Evolutionary conservation across 2,888 invertebrate genomes (phyloP).

Genomic region (Drosophila maculinotata): DNA sequence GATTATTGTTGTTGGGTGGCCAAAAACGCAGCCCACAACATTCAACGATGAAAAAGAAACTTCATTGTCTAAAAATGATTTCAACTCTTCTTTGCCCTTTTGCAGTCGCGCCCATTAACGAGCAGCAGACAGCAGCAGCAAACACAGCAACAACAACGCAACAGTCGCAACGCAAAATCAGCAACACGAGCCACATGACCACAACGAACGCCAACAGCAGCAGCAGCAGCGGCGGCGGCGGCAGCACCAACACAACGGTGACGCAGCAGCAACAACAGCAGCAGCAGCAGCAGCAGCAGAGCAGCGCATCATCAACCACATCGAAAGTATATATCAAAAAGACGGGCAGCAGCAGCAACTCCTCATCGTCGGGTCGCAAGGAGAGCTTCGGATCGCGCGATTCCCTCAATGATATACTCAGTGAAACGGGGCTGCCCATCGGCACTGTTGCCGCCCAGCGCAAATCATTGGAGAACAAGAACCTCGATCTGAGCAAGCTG

Average conservation of each 20-base stretch:
- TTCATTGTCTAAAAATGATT: constrained; percentile 43
- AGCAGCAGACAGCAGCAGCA: constrained; percentile 35
- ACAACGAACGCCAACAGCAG: constrained; percentile 63
- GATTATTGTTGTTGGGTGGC: constrained; percentile 45
- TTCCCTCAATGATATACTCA: constrained; percentile 84
- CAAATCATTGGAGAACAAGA: constrained; percentile 86
- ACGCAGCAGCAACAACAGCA: constrained; percentile 57
- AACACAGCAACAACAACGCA: constrained; percentile 35
- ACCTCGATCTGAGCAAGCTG: constrained; percentile 80
- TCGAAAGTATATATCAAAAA: constrained; percentile 74
- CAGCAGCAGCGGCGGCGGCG: constrained; percentile 46
- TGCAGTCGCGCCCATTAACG: constrained; percentile 82
- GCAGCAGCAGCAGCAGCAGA: constrained; percentile 77
- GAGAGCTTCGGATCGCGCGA: constrained; percentile 85
- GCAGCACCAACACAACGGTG: constrained; percentile 42
- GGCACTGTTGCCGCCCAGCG: constrained; percentile 86
- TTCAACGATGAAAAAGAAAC: constrained; percentile 27
- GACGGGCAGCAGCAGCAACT: constrained; percentile 69
- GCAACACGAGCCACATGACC: constrained; percentile 74
- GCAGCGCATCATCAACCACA: constrained; percentile 62
- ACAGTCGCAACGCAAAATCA: constrained; percentile 72
- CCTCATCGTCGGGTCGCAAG: constrained; percentile 81
- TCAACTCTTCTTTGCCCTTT: constrained; percentile 44
- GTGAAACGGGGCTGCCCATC: constrained; percentile 83
- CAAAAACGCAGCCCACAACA: constrained; percentile 50